Evolutionary conservation across 1,140 invertebrate genomes (phyloP), one percentile per base, ranked within the genome.

Genomic region (Apolygus lucorum): DNA sequence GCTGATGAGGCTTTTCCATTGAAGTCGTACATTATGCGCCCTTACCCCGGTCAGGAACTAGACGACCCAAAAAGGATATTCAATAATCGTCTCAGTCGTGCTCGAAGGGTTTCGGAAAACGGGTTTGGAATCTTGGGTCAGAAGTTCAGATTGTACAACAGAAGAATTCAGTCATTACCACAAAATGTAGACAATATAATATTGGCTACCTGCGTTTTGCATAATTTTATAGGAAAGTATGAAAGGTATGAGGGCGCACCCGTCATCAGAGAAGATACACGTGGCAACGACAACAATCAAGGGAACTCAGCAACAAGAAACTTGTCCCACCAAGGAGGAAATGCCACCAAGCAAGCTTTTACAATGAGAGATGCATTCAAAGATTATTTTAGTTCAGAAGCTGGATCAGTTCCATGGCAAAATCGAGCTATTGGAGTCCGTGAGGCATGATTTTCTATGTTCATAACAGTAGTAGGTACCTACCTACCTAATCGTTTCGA

Each of bases 1-100:
- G 81, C 76, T 63, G 79, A 79, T 72, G 76, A 77, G 52, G 78
- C 79, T 28, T 80, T 80, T 74, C 73, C 75, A 34, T 69, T 79
- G 22, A 21, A 64, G 25, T 70, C 49, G 28, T 68, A 77, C 69
- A 52, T 79, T 14, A 76, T 79, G 75, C 76, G 76, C 68, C 79
- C 79, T 49, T 81, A 76, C 68, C 73, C 76, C 8, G 29, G 63
- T 11, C 2, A 59, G 2, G 22, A 24, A 11, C 4, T 17, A 59
- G 54, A 59, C 4, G 54, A 59, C 4, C 13, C 8, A 59, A 59
- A 59, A 62, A 8, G 54, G 4, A 11, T 14, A 8, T 59, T 11
- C 22, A 59, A 59, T 22, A 11, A 59, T 59, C 54, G 54, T 24
- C 22, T 17, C 11, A 17, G 13, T 13, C 54, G 54, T 13, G 22